Base-by-base conservation (phyloP, 1,140 invertebrate genomes). In the Tribolium castaneum region DNA sequence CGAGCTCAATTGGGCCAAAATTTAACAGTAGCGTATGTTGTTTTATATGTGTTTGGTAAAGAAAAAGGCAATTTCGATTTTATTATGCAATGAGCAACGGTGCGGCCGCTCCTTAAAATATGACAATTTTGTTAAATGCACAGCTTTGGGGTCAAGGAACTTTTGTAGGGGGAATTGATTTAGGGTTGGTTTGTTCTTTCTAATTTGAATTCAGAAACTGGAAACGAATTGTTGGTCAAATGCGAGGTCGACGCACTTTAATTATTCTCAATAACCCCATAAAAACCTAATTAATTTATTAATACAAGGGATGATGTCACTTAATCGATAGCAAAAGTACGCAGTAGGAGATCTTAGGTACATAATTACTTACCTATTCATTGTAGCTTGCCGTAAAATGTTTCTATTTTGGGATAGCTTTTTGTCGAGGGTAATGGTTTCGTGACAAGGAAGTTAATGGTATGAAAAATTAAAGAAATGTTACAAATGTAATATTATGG, bases 181-280 rank as follows among this genome's bases (percentile, higher is more conserved):
- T 45, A 45, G 39, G 39, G 39, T 45, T 45, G 39, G 7, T 45
- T n/a, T n/a, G 39, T 30, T 30, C 25, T 30, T 30, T 3, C 25
- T 30, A 30, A 30, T 30, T 30, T 30, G 9, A 50, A 12, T 50
- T 50, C 9, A 14, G 3, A 12, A n/a, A 50, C 49, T 50, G 10
- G 49, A 12, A 50, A 50, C 13, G 10, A 50, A 52, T 52, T 13
- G 51, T 52, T 12, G 4, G 12, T 52, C 12, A 14, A 19, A n/a
- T n/a, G n/a, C n/a, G 16, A 52, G 51, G 51, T 52, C 51, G 51
- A 52, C 51, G 51, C 51, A 52, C 51, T 52, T 52, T 52, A 52
- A 14, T 16, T 52, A 13, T 19, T 19, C 10, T 13, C 13, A 52
- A 52, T 52, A 45, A n/a, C 7, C n/a, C 10, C 12, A 52, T 52